These are phyloP conservation scores for Zonotrichia albicollis DNA, from an alignment of 2,797 vertebrate genomes.

Conservation along the genomic window DNA sequence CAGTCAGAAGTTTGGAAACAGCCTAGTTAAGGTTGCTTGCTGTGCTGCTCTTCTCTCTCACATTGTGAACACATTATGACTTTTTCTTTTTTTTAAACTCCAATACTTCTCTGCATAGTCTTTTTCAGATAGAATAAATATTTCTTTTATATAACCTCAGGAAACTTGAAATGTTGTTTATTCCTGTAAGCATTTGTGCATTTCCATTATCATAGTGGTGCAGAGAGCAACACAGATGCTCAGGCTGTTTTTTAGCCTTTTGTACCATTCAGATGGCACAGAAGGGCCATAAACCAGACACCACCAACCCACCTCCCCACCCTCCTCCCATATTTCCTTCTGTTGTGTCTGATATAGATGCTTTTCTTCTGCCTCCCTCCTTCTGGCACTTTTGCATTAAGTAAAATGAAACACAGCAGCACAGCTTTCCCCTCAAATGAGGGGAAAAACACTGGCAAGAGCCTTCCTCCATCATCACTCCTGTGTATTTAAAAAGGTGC, in stretches of 20 bases:
- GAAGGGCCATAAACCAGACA: constrained; percentile 25
- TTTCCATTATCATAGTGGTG: constrained; percentile 19
- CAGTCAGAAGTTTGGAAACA: constrained; percentile 56
- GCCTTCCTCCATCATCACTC: not conserved
- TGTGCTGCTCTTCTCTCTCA: constrained; percentile 8
- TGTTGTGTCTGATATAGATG: not conserved
- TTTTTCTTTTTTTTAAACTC: not conserved
- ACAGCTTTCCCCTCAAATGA: not conserved
- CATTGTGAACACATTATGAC: not conserved
- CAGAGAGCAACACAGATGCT: constrained; percentile 27
- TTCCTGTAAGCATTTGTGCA: not conserved
- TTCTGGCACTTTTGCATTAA: constrained; percentile 6
- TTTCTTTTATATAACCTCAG: constrained; percentile 19
- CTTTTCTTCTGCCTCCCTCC: not conserved
- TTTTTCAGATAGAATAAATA: constrained; percentile 26
- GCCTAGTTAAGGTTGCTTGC: not conserved
- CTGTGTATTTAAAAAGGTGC: not conserved
- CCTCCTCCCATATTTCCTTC: constrained; percentile 3
- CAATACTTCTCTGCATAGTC: not conserved
- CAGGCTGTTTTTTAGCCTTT: constrained; percentile 32
- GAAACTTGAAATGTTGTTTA: constrained; percentile 18
- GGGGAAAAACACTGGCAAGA: not conserved
- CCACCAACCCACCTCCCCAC: not conserved
- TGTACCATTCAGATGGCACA: not conserved
- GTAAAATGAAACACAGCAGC: not conserved